These are phyloP conservation scores for Limosa lapponica DNA, from an alignment of 2,797 vertebrate species.

Conservation along the genomic window DNA sequence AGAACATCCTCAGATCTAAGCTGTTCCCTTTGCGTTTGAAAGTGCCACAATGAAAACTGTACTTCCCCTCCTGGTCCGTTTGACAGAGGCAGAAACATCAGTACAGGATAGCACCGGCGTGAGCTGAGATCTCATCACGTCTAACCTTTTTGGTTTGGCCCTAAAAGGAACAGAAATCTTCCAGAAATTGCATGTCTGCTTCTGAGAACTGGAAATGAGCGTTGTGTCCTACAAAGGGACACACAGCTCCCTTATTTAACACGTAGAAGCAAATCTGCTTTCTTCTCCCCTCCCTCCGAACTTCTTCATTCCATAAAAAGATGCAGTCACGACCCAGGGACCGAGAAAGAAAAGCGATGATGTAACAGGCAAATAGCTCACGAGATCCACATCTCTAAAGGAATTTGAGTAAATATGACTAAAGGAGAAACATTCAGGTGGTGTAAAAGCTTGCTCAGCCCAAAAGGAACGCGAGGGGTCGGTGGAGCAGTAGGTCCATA, in stretches of 20 bases:
- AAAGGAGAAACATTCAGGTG: not conserved
- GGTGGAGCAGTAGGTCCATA: not conserved
- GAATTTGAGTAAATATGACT: not conserved
- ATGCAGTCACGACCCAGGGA: not conserved
- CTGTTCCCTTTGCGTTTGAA: not conserved
- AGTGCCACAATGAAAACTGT: not conserved
- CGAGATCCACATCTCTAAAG: not conserved
- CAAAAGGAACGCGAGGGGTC: not conserved
- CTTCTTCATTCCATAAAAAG: not conserved
- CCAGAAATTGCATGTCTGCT: not conserved
- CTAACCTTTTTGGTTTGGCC: too few relatives aligned
- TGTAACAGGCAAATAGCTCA: not conserved
- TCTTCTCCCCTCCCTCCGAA: not conserved
- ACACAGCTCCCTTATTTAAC: not conserved
- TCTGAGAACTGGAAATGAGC: not conserved
- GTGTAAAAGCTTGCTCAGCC: not conserved
- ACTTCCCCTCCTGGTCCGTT: not conserved
- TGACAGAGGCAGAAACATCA: not conserved
- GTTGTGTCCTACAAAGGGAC: not conserved
- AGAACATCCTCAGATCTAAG: not conserved
- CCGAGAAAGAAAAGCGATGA: not conserved
- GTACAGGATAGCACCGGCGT: accelerated
- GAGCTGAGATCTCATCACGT: not conserved
- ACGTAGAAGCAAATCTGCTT: not conserved
- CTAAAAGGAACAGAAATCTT: not conserved